Base-by-base conservation (phyloP, 2,797 vertebrate genomes). In the Prionace glauca region DNA sequence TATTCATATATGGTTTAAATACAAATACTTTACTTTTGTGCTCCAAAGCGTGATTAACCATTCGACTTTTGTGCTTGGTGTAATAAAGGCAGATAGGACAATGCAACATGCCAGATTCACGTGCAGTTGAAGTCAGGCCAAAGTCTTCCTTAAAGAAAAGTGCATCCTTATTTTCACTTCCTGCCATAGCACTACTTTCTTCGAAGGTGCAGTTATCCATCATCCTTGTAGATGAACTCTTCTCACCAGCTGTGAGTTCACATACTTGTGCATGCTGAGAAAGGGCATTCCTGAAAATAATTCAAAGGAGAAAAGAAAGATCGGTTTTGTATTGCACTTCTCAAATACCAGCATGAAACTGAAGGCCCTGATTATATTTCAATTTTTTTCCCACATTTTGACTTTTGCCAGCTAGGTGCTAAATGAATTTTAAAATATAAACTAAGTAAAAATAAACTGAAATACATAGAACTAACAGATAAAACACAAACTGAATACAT, bases 191-290 rank as follows among this genome's bases (percentile, higher is more conserved):
- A 94, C 11, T 12, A 72, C 41, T 72, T 94, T 36, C 92, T 50
- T 45, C 67, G 50, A 94, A 72, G 20, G 65, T 29, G 26, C 14
- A 7, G 29, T 29, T 12, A 50, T 94, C 36, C 41, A 94, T 45
- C 41, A 50, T 94, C 67, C 36, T 72, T 94, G 92, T 16, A 26
- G 92, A 50, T 26, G 0, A 41, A 26, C 22, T 71, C 22, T 71
- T 26, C 26, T 71, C 69, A 94, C 67, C 69, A 2, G 45, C 92
- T 50, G 67, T 50, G 65, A 94, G 69, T 71, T 94, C 26, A 50
- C 92, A 94, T 71, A 93, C n/a, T 93, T 71, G 65, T 45, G 91
- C 65, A 71, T 93, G 67, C 67, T 72, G 92, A 71, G 65, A 93
- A 65, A 93, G 91, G n/a, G 36, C 67, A 94, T 94, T 94, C 45